Conservation (phyloP, 2,888 invertebrate genomes). For the Tiphia femorata region DNA sequence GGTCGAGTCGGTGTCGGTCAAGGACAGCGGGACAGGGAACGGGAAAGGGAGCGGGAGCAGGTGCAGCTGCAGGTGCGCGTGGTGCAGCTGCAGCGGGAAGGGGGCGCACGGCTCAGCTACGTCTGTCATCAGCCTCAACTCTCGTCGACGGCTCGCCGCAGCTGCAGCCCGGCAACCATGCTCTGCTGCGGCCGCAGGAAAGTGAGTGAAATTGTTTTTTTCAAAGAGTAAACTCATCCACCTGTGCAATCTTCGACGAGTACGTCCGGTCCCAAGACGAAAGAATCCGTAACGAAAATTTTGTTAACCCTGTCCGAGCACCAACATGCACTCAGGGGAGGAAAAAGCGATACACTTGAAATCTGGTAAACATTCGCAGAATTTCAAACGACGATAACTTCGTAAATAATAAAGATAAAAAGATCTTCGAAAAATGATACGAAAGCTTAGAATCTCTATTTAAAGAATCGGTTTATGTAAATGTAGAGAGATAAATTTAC, state of each 20-base stretch:
- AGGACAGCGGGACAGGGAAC: conserved; percentile 66
- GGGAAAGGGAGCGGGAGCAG: conserved; percentile 65
- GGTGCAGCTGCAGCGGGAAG: conserved; percentile 67
- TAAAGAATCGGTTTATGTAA: no score
- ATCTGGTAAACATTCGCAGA: no score
- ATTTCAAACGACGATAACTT: no score
- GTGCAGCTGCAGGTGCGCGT: conserved; percentile 65
- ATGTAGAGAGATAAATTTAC: no score
- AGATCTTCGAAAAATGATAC: no score
- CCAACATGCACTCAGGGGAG: no score
- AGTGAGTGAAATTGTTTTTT: conserved; percentile 72
- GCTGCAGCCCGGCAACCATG: conserved; percentile 87
- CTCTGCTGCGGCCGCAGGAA: conserved; percentile 96
- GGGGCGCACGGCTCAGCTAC: conserved; percentile 61
- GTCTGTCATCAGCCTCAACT: conserved; percentile 63
- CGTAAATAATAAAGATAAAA: no score
- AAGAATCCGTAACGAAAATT: no score
- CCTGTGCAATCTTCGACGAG: neutral
- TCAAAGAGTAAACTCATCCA: neutral
- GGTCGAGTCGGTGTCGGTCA: conserved; percentile 69
- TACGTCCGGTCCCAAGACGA: no score
- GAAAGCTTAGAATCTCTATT: no score
- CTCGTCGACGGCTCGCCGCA: conserved; percentile 69
- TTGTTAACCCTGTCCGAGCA: no score
- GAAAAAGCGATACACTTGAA: no score